Conservation (phyloP, 2,888 invertebrate genomes). For the Aethes cnicana region DNA sequence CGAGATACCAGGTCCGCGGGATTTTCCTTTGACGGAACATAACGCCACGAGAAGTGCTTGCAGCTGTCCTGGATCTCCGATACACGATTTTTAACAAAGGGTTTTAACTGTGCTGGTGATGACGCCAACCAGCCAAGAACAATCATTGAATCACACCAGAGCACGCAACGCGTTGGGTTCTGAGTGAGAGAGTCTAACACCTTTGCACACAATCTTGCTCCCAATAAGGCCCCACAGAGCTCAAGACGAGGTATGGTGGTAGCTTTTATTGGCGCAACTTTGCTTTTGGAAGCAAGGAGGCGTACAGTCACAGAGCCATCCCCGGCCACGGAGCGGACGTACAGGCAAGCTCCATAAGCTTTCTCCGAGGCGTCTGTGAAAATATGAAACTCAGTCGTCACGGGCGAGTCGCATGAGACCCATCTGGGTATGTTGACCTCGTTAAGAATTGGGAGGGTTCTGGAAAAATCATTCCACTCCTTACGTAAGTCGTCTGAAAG, state of each 20-base stretch:
- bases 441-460: conserved; percentile 4
- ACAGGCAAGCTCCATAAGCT: conserved; percentile 27
- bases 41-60: background rate
- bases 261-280: conserved; percentile 21
- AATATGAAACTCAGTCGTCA: conserved; percentile 4
- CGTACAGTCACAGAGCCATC: conserved; percentile 7
- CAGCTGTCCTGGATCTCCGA: conserved; percentile 4
- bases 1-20: conserved; percentile 4
- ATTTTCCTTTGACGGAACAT: conserved; percentile 3
- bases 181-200: background rate
- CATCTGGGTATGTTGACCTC: conserved; percentile 16
- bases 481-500: background rate
- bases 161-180: background rate
- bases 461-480: background rate
- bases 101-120: background rate
- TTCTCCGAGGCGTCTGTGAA: conserved; percentile 22
- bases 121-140: background rate
- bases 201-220: conserved; percentile 20
- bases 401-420: background rate
- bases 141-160: background rate
- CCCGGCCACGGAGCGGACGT: conserved; percentile 13
- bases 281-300: conserved; percentile 24
- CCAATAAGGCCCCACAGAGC: conserved; percentile 14
- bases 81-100: background rate
- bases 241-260: conserved; percentile 24